These are phyloP conservation scores for Keiferia lycopersicella DNA, from an alignment of 2,888 invertebrate species.

Conservation along the genomic window DNA sequence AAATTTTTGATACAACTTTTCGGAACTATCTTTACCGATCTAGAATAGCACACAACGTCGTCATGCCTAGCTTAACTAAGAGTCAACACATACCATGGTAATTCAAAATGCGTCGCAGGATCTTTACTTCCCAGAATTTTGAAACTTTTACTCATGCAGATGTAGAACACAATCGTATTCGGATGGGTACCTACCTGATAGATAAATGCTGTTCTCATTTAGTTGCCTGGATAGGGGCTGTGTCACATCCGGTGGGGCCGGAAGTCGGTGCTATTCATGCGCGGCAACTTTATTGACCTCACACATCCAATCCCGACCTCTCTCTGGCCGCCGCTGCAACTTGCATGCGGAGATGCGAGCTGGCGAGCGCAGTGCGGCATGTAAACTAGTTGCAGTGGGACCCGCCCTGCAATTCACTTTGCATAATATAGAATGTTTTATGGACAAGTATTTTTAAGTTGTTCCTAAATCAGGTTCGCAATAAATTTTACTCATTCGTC, in stretches of 20 bases:
- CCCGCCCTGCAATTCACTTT: neutral
- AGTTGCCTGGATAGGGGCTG: neutral
- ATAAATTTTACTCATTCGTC: too few relatives aligned
- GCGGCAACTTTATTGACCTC: slow-evolving; percentile 1
- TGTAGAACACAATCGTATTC: neutral
- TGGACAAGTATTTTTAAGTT: too few relatives aligned
- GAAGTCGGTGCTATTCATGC: neutral
- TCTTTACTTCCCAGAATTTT: neutral
- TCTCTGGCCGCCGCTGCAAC: neutral
- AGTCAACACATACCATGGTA: too few relatives aligned
- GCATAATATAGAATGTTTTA: neutral
- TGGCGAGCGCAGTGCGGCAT: neutral
- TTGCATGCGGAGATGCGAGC: neutral
- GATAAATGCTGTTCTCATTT: neutral
- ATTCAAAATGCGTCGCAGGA: too few relatives aligned
- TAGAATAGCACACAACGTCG: too few relatives aligned
- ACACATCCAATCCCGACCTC: neutral
- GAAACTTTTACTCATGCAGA: neutral
- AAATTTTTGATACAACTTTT: too few relatives aligned
- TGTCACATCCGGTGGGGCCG: neutral
- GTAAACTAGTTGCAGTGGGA: neutral
- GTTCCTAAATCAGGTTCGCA: too few relatives aligned
- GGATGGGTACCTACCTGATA: neutral
- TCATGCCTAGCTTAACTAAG: too few relatives aligned
- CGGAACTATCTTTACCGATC: too few relatives aligned